Percentiles rank a stretch among this genome's conserved stretches.
These are phyloP conservation scores for Melanostoma mellinum DNA, from an alignment of 2,888 invertebrate species.

Conservation along the genomic window DNA sequence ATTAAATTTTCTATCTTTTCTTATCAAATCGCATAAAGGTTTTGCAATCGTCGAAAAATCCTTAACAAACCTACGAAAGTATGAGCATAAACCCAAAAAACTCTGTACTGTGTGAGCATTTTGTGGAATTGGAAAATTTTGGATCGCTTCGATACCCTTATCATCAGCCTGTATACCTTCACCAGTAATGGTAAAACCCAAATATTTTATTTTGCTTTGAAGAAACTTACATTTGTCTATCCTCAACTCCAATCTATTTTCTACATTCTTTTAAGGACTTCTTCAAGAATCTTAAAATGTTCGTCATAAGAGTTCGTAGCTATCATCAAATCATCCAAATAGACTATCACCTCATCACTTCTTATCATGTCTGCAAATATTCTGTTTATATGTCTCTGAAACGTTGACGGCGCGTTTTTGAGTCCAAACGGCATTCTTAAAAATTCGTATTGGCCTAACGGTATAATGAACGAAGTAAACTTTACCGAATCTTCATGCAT, in stretches of 20 bases:
- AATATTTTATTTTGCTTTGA: background rate
- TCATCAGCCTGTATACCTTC: conserved; percentile 21
- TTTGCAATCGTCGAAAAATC: conserved; percentile 22
- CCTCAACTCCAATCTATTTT: conserved; percentile 12
- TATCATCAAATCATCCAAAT: conserved; percentile 23
- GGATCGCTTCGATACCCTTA: background rate
- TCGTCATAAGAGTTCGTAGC: conserved; percentile 12
- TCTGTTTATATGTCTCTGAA: too few species aligned
- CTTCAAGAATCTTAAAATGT: conserved; percentile 19
- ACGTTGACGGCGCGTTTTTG: too few species aligned
- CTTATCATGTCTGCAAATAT: too few species aligned
- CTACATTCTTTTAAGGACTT: conserved; percentile 25
- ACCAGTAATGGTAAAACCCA: conserved; percentile 2
- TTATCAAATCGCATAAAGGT: conserved; percentile 18
- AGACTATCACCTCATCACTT: conserved; percentile 2
- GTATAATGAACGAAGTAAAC: too few species aligned
- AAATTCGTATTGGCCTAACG: too few species aligned
- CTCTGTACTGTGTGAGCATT: conserved; percentile 12
- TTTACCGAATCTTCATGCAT: too few species aligned
- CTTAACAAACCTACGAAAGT: conserved; percentile 39
- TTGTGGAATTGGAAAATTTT: conserved; percentile 24
- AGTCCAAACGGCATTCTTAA: too few species aligned
- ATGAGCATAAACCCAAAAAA: conserved; percentile 12
- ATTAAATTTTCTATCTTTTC: background rate
- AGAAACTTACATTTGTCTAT: conserved; percentile 24